A percentile compares a stretch with the other conserved stretches of the same genome.
phyloP scores from a whole-genome alignment of 2,888 invertebrate genomes.

The Nemurella pictetii region DNA sequence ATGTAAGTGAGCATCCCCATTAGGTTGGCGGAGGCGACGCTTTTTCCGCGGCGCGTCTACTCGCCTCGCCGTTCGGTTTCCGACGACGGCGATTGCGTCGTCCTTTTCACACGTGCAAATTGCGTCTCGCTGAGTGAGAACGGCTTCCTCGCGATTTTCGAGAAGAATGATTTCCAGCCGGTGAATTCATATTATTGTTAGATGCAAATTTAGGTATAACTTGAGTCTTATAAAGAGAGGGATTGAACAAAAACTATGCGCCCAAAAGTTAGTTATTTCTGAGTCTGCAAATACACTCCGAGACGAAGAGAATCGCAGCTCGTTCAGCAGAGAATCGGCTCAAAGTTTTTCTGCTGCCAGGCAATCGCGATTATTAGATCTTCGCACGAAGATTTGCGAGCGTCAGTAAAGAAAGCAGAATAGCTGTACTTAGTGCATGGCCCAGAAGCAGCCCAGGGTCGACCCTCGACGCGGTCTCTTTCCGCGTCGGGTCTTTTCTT shows the following conservation, averaged over 20 bases:
- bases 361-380: not conserved
- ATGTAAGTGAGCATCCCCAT: not conserved
- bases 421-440: conserved; percentile 23
- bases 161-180: not conserved
- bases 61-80: not conserved
- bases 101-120: not conserved
- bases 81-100: not conserved
- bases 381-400: not conserved
- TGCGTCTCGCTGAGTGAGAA: not conserved
- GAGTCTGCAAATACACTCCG: not conserved
- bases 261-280: not conserved
- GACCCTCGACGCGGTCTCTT: conserved; percentile 13
- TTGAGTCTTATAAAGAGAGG: not conserved
- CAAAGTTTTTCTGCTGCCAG: not conserved
- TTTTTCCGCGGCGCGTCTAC: not conserved
- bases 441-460: not conserved
- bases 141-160: not conserved
- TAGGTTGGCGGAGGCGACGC: not conserved
- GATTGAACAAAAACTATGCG: not conserved
- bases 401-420: not conserved
- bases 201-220: not conserved
- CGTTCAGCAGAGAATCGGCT: not conserved
- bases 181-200: not conserved
- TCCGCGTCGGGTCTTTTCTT: conserved; percentile 8
- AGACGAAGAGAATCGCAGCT: not conserved